Conservation (phyloP, 2,113 vertebrate species). For the Xyrauchen texanus region DNA sequence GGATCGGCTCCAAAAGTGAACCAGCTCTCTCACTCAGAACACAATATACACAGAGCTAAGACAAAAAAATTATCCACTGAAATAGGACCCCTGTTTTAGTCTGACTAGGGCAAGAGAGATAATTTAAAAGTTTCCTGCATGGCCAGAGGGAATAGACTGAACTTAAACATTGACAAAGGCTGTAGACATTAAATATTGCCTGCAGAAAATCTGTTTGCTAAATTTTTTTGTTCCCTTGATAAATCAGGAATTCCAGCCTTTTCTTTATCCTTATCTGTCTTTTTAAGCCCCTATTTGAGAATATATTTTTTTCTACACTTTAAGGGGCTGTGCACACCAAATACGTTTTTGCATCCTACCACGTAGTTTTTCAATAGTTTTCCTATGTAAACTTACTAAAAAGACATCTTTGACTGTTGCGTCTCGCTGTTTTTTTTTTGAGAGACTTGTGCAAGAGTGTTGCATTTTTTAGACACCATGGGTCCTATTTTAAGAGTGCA, state of each 20-base stretch:
- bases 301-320: no score
- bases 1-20: constrained; percentile 40
- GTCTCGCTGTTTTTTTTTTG: no score
- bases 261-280: no score
- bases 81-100: constrained; percentile 15
- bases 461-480: no score
- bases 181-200: constrained; percentile 21
- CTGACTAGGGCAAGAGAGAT: not conserved
- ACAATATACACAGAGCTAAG: constrained; percentile 20
- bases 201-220: not conserved
- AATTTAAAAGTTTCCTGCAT: not conserved
- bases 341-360: no score
- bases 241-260: not conserved
- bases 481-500: no score
- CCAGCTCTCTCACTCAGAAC: constrained; percentile 15
- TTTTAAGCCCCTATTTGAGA: no score
- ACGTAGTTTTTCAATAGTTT: no score
- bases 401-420: no score
- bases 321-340: no score
- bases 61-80: constrained; percentile 28
- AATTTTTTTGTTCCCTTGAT: constrained; percentile 3
- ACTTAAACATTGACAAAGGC: not conserved
- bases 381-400: no score
- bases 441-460: no score
- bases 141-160: constrained; percentile 18